Percentiles rank a stretch among this genome's conserved stretches.
Conservation (phyloP, 1,140 invertebrate genomes). For the Brachionus plicatilis region DNA sequence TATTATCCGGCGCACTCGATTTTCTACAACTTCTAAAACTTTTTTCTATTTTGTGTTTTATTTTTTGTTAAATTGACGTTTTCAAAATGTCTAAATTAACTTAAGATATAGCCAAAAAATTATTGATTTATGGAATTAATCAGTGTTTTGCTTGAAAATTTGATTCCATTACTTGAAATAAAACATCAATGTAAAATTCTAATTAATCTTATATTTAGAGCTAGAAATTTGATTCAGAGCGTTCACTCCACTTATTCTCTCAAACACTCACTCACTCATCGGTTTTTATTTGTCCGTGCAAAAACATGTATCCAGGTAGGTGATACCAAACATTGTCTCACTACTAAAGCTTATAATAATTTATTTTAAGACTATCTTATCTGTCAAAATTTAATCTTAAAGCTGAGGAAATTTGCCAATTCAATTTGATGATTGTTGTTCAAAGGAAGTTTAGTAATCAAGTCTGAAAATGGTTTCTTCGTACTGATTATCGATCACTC, state of each 20-base stretch:
- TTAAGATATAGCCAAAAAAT: background rate
- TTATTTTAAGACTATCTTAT: background rate
- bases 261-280: background rate
- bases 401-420: background rate
- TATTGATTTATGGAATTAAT: background rate
- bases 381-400: background rate
- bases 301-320: background rate
- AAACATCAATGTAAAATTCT: background rate
- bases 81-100: background rate
- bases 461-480: background rate
- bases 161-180: background rate
- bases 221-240: background rate
- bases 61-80: background rate
- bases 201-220: background rate
- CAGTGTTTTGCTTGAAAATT: background rate
- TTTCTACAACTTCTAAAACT: background rate
- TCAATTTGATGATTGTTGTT: background rate
- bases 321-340: background rate
- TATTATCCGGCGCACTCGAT: conserved; percentile 8
- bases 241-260: background rate
- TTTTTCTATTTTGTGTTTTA: background rate
- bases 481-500: background rate
- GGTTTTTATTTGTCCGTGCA: background rate
- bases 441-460: background rate
- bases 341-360: background rate